Percentiles rank a stretch among this genome's conserved stretches.
Evolutionary conservation across 2,888 invertebrate genomes (phyloP).

Genomic region (Metellina segmentata): DNA sequence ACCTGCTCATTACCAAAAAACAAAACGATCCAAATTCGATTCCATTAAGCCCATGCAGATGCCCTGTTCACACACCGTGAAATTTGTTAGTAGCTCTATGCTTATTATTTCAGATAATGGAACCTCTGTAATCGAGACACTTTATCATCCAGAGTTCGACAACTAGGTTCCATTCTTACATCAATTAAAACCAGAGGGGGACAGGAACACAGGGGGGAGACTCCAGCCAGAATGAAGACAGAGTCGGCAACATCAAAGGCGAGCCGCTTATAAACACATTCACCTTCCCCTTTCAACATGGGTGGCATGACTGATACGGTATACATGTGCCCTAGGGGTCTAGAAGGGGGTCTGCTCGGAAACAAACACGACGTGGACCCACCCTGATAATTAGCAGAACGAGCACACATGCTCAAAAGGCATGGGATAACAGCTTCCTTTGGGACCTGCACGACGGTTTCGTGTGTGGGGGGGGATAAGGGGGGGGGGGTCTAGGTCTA

Average conservation of each 20-base stretch:
- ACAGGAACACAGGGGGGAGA: not conserved
- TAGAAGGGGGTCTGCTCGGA: not conserved
- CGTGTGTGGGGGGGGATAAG: too few species aligned
- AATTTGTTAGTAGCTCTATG: too few species aligned
- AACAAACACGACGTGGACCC: conserved; percentile 21
- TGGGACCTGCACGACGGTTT: too few species aligned
- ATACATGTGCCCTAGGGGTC: not conserved
- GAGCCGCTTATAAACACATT: conserved; percentile 21
- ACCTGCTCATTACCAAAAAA: too few species aligned
- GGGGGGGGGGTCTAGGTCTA: too few species aligned
- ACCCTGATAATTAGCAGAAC: conserved; percentile 27
- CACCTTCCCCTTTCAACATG: conserved; percentile 31
- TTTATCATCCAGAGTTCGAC: too few species aligned
- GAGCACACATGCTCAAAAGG: not conserved
- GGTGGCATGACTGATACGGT: conserved; percentile 24
- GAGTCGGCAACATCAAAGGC: conserved; percentile 22
- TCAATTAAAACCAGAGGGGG: not conserved
- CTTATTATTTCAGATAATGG: too few species aligned
- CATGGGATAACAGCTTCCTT: too few species aligned
- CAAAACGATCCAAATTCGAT: too few species aligned
- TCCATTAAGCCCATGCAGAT: too few species aligned
- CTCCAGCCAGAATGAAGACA: conserved; percentile 3
- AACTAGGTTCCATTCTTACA: not conserved
- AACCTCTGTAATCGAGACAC: too few species aligned
- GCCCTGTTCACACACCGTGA: too few species aligned